Conservation (phyloP, 2,113 vertebrate genomes). For the Gasterosteus aculeatus region DNA sequence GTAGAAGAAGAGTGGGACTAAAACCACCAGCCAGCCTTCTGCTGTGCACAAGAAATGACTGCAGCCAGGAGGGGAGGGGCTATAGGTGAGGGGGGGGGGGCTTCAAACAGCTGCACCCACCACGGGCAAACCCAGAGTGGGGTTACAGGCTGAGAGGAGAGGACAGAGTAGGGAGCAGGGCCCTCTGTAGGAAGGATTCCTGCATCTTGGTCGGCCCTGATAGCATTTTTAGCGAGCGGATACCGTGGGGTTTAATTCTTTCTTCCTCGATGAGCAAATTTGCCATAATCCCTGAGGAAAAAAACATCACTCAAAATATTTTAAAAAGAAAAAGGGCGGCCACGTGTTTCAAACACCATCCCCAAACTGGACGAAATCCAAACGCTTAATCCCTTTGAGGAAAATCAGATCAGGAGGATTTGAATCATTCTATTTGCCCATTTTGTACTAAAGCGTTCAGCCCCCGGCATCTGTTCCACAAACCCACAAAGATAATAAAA, state of each 20-base stretch:
- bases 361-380: slow-evolving; percentile 13
- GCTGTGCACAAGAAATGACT: slow-evolving; percentile 66
- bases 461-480: slow-evolving; percentile 41
- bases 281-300: slow-evolving; percentile 20
- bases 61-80: slow-evolving; percentile 55
- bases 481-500: slow-evolving; percentile 50
- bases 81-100: slow-evolving; percentile 14
- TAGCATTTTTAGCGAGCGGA: slow-evolving; percentile 18
- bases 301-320: background rate
- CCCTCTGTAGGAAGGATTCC: slow-evolving; percentile 8
- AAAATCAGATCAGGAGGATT: slow-evolving; percentile 67
- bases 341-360: slow-evolving; percentile 30
- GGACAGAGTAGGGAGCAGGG: slow-evolving; percentile 10
- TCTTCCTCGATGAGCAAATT: background rate
- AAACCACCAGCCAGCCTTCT: slow-evolving; percentile 42
- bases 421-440: slow-evolving; percentile 42
- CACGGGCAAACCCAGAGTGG: slow-evolving; percentile 25
- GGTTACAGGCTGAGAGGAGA: slow-evolving; percentile 11
- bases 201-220: slow-evolving; percentile 42
- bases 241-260: slow-evolving; percentile 16
- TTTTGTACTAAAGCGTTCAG: slow-evolving; percentile 35
- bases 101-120: slow-evolving; percentile 60
- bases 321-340: background rate
- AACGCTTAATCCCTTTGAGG: slow-evolving; percentile 33
- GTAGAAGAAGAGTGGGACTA: slow-evolving; percentile 25